Conservation (phyloP, 1,140 invertebrate species). For the Bicyclus anynana region DNA sequence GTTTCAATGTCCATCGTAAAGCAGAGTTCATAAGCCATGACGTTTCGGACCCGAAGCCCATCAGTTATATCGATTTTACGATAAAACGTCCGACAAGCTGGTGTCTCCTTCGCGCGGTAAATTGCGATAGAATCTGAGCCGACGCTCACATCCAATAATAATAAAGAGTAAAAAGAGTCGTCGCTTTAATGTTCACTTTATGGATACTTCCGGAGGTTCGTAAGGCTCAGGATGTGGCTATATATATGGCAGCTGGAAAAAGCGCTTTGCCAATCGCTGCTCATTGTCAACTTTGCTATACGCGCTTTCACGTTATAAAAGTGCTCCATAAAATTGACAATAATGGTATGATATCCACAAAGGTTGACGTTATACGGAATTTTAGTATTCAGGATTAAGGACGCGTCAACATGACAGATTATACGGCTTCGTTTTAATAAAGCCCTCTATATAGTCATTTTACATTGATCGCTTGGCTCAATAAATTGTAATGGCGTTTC, state of each 20-base stretch:
- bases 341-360: conserved; percentile 16
- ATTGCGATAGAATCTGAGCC: conserved; percentile 71
- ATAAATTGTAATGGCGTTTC: conserved; percentile 29
- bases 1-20: conserved; percentile 42
- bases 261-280: conserved; percentile 39
- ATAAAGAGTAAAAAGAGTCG: conserved; percentile 76
- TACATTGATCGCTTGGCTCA: conserved; percentile 26
- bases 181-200: conserved; percentile 72
- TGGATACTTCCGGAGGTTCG: conserved; percentile 59
- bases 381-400: conserved; percentile 10
- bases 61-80: conserved; percentile 68
- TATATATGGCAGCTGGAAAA: conserved; percentile 60
- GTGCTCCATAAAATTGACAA: conserved; percentile 36
- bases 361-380: conserved; percentile 4
- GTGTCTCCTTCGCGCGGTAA: conserved; percentile 51
- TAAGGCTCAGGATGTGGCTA: conserved; percentile 57
- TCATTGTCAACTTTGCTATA: conserved; percentile 34
- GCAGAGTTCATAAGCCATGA: conserved; percentile 57
- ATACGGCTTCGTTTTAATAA: conserved; percentile 21
- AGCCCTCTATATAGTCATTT: conserved; percentile 22
- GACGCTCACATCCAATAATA: conserved; percentile 73
- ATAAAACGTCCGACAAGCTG: conserved; percentile 62
- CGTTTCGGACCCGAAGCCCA: conserved; percentile 44
- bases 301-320: conserved; percentile 31
- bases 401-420: conserved; percentile 6